Base-by-base conservation (phyloP, 2,113 vertebrate genomes). In the Pheucticus melanocephalus region DNA sequence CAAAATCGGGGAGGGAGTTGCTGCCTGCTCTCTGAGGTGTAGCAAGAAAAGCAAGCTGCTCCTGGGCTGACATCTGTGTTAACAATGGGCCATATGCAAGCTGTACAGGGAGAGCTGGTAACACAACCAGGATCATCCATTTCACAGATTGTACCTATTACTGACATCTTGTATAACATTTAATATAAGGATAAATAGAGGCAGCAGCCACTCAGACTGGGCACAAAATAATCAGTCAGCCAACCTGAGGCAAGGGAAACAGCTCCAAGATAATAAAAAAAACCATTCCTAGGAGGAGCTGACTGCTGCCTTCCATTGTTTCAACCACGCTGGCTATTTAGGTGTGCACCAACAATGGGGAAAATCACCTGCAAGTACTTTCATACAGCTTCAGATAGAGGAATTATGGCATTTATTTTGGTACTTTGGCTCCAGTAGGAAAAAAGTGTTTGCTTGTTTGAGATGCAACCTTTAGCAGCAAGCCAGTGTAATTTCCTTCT, bases 61-160 rank as follows among this genome's bases (percentile, higher is more conserved):
- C 79, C 79, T 57, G 72, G 59, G 86, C 50, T 84, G 95, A 88
- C 91, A 93, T 86, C 87, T 94, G 88, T 39, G 71, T 71, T 81
- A 93, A 96, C 88, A 92, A 95, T 78, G 80, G 82, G 69, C 94
- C 88, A 83, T 93, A 77, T 92, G 92, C 23, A 54, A 79, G 39
- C 79, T 70, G 59, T 35, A 35, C 39, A 22, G 76, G 73, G 71
- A 65, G 64, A 61, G 90, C 47, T 63, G 76, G 68, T 88, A 69
- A 86, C 65, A 37, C 68, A 83, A 24, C 59, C 13, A 3, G 75
- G 80, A 90, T 35, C 50, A 50, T 11, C 68, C 82, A 70, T 90
- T 88, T 83, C 81, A 66, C 92, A 96, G 91, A 90, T 16, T 88
- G 82, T 20, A 92, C 72, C 94, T 83, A 40, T 28, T 87, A 40